Base-by-base conservation (phyloP, 2,113 vertebrate genomes). In the Pollimyrus isidori region DNA sequence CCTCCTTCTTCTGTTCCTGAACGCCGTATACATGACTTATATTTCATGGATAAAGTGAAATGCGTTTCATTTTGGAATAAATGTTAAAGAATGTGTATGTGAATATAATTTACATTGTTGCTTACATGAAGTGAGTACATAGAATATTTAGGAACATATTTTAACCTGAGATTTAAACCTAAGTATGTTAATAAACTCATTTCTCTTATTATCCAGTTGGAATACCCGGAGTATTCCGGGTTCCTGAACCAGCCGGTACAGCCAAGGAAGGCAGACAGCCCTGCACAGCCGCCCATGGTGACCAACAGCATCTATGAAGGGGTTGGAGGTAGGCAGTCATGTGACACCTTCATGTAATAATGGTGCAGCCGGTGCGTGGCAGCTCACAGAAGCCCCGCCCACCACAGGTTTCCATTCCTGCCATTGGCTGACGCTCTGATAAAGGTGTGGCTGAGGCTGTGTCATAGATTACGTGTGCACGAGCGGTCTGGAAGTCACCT, bases 281-380 rank as follows among this genome's bases (percentile, higher is more conserved):
- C 91, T 45, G 1, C 87, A 11, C 91, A 91, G 39, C 49, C 92
- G 9, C 50, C 93, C 2, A 58, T 90, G 91, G 42, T 92, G 65
- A 92, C 91, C 93, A 94, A 94, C 90, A 39, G 65, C 35, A 76
- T 94, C 80, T 94, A 94, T 35, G 91, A 93, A 49, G 76, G 90
- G 58, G 93, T 91, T 50, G 91, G 76, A 21, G 92, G 88, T 89
- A 45, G 53, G 85, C 56, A 26, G 11, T 23, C 26, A 4, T 85
- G 83, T 52, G 39, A n/a, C 87, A 88, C 45, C 9, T 9, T n/a
- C 49, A 48, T 48, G 2, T 48, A 88, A 84, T 84, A 23, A 48
- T 48, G 39, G 80, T 39, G 69, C 69, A 76, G 15, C 26, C 19
- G 30, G 30, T 76, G 69, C 11, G 15, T 35, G 23, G 15, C 69